Evolutionary conservation across 2,888 invertebrate species (phyloP).

Genomic region (Theretra japonica): DNA sequence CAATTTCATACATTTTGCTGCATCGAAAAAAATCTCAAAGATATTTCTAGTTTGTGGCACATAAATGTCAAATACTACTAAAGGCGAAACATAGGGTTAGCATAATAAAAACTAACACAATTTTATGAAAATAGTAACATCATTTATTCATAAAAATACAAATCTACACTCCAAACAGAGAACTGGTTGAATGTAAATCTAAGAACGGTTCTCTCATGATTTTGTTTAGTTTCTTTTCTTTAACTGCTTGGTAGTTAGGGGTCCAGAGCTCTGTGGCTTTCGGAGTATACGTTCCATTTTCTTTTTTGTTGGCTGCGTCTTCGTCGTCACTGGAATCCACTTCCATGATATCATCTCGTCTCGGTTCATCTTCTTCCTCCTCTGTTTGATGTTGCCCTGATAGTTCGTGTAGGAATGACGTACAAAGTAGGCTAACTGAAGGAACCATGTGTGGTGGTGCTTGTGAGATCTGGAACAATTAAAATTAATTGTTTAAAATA

Average conservation of each 20-base stretch:
- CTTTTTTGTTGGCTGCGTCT: conserved; percentile 46
- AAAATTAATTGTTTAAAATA: neutral
- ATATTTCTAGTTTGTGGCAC: too few relatives aligned
- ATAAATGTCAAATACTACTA: too few relatives aligned
- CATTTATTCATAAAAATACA: conserved; percentile 17
- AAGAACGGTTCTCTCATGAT: conserved; percentile 66
- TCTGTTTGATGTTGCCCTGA: conserved; percentile 62
- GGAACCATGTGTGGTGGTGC: conserved; percentile 79
- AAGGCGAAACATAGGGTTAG: neutral
- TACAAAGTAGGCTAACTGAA: conserved; percentile 70
- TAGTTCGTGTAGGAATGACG: conserved; percentile 72
- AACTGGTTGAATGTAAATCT: conserved; percentile 59
- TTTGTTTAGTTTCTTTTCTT: conserved; percentile 75
- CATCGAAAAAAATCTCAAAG: too few relatives aligned
- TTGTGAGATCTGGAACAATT: conserved; percentile 69
- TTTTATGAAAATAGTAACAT: neutral
- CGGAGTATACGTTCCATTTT: conserved; percentile 51
- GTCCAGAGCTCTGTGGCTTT: conserved; percentile 69
- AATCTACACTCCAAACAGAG: conserved; percentile 60
- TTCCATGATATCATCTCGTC: conserved; percentile 52
- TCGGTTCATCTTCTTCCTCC: conserved; percentile 45
- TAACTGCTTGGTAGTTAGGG: conserved; percentile 72
- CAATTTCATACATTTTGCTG: too few relatives aligned
- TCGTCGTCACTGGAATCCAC: conserved; percentile 71
- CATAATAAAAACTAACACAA: neutral